Base-by-base conservation (phyloP, 2,113 vertebrate species). In the Peromyscus leucopus region DNA sequence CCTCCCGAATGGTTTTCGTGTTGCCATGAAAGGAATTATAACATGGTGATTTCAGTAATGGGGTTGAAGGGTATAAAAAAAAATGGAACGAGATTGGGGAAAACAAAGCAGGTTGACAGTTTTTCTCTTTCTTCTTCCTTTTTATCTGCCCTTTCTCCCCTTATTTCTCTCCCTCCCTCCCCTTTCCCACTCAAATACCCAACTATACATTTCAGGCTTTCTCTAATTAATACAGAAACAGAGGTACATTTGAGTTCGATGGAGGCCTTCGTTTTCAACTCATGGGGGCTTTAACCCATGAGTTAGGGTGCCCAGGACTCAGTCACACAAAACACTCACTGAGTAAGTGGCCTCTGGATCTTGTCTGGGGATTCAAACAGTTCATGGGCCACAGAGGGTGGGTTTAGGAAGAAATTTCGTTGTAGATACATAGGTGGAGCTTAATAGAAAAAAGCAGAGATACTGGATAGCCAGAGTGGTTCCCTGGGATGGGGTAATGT, bases 11-110 rank as follows among this genome's bases (percentile, higher is more conserved):
- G 92, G 97, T 97, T 97, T 96, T 92, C 87, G 96, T 97, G 96
- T 98, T 98, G 96, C 98, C 96, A 98, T 98, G 98, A 98, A 98
- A 98, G 98, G 98, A 97, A 97, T 98, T 97, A 97, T 97, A 97
- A 96, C 96, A 96, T 98, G 90, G 74, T 95, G 96, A 97, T 97
- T 98, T 97, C 88, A 74, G 89, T 93, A 92, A 94, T 98, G 90
- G 71, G 98, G 94, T 83, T 91, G 61, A 92, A 97, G 94, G 83
- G 80, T 93, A 97, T 51, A 51, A 51, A 51, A 95, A 85, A 96
- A 86, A 96, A 86, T 76, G 83, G 69, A 93, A 90, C 93, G 91
- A 97, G 85, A 97, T 17, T 97, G 91, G 87, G 93, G 95, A 92
- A 84, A 95, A 96, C 28, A 93, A 93, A 94, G 76, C 26, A 78